Evolutionary conservation across 2,797 vertebrate species (phyloP).

Genomic region (Darevskia nairensis): DNA sequence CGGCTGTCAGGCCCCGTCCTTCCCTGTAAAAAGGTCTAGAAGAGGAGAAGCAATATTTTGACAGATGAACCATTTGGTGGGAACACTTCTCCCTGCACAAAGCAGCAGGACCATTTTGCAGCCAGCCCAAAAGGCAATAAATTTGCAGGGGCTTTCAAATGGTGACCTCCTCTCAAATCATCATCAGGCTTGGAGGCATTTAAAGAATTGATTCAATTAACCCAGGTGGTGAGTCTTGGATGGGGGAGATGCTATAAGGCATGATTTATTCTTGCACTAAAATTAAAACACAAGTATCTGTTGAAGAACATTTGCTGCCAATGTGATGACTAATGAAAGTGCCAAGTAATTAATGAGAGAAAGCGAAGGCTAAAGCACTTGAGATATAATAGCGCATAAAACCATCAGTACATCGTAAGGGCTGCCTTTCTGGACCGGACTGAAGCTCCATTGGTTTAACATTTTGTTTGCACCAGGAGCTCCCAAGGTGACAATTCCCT

Average conservation of each 20-base stretch:
- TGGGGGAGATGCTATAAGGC: conserved; percentile 63
- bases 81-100: conserved; percentile 59
- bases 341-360: conserved; percentile 67
- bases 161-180: conserved; percentile 68
- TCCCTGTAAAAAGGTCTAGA: background rate
- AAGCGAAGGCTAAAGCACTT: conserved; percentile 65
- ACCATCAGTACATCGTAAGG: background rate
- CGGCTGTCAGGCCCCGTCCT: background rate
- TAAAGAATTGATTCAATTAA: conserved; percentile 80
- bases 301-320: conserved; percentile 69
- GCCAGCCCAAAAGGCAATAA: conserved; percentile 61
- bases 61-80: background rate
- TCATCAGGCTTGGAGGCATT: conserved; percentile 72
- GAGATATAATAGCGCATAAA: conserved; percentile 37
- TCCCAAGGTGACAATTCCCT: background rate
- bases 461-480: background rate
- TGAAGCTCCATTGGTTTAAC: no score
- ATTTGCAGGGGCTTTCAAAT: conserved; percentile 68
- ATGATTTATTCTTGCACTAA: conserved; percentile 81
- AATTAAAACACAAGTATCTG: conserved; percentile 77
- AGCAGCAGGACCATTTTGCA: conserved; percentile 50
- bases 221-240: conserved; percentile 60
- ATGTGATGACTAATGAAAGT: conserved; percentile 64
- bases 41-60: background rate
- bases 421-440: background rate